These are phyloP conservation scores for Myotis planiceps DNA, from an alignment of 2,797 vertebrate genomes.

Conservation along the genomic window DNA sequence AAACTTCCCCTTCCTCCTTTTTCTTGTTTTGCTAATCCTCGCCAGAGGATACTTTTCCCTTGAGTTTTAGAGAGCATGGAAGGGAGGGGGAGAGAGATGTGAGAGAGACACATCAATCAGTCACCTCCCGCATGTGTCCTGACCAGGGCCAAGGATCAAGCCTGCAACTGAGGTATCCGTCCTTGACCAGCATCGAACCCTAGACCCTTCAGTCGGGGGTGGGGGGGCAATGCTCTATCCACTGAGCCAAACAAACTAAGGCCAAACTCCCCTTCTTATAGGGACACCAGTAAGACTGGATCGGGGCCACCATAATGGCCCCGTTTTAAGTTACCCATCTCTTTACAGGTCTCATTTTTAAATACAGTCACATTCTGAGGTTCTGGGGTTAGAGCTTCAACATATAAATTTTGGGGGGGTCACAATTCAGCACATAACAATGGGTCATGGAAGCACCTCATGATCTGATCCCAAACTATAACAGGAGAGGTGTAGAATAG, in stretches of 20 bases:
- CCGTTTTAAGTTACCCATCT: neutral
- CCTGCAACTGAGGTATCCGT: too few relatives aligned
- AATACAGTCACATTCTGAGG: neutral
- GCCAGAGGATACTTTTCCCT: too few relatives aligned
- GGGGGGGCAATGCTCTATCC: too few relatives aligned
- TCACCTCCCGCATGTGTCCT: too few relatives aligned
- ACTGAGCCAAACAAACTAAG: too few relatives aligned
- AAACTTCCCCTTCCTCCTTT: neutral
- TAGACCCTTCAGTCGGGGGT: too few relatives aligned
- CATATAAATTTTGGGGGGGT: neutral
- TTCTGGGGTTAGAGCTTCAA: neutral
- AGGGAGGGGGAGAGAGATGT: too few relatives aligned
- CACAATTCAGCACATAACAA: neutral
- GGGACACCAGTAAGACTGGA: neutral
- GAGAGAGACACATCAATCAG: too few relatives aligned
- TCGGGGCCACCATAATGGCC: neutral
- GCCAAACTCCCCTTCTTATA: neutral
- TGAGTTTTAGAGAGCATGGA: too few relatives aligned
- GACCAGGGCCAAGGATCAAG: too few relatives aligned
- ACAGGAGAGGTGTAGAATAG: accelerated
- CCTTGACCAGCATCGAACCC: too few relatives aligned
- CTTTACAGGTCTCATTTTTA: neutral
- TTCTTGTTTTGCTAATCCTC: too few relatives aligned
- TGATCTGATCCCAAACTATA: neutral
- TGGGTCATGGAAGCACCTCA: neutral